phyloP scores from a whole-genome alignment of 2,888 invertebrate genomes.

The Cistogaster globosa region DNA sequence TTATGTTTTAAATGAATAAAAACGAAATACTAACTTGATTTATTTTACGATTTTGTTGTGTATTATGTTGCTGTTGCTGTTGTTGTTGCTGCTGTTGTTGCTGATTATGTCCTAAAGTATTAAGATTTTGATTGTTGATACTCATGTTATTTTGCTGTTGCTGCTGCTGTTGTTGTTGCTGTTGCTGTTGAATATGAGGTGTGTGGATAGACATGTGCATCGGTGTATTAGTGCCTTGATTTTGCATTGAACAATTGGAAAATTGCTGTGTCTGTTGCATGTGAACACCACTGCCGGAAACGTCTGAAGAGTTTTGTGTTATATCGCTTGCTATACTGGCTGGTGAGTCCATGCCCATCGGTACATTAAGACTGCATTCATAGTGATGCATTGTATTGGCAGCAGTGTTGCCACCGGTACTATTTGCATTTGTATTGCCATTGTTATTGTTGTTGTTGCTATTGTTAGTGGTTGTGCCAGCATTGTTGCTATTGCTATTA shows the following conservation, averaged over 20 bases:
- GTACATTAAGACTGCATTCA: conserved; percentile 93
- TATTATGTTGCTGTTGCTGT: conserved; percentile 76
- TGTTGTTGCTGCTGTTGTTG: conserved; percentile 74
- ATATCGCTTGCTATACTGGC: conserved; percentile 94
- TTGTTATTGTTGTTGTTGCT: conserved; percentile 31
- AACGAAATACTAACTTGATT: conserved; percentile 76
- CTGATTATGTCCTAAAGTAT: conserved; percentile 77
- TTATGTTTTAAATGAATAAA: background rate
- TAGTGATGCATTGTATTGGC: conserved; percentile 85
- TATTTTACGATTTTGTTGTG: conserved; percentile 77
- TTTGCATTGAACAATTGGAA: conserved; percentile 88
- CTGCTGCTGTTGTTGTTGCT: conserved; percentile 80
- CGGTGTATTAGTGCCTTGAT: conserved; percentile 84
- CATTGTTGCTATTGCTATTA: conserved; percentile 41
- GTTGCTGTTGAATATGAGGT: conserved; percentile 85
- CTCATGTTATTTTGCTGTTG: conserved; percentile 76
- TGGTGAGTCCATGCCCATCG: conserved; percentile 93
- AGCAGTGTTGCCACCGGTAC: background rate
- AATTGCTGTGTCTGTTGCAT: conserved; percentile 83
- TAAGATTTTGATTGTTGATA: conserved; percentile 80
- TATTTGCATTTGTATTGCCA: conserved; percentile 13
- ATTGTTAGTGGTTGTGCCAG: conserved; percentile 1
- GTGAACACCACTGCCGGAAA: conserved; percentile 85
- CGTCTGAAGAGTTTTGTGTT: conserved; percentile 88
- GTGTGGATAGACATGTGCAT: conserved; percentile 85